These are phyloP conservation scores for Sinohyriopsis cumingii DNA, from an alignment of 2,888 invertebrate genomes.

Conservation along the genomic window DNA sequence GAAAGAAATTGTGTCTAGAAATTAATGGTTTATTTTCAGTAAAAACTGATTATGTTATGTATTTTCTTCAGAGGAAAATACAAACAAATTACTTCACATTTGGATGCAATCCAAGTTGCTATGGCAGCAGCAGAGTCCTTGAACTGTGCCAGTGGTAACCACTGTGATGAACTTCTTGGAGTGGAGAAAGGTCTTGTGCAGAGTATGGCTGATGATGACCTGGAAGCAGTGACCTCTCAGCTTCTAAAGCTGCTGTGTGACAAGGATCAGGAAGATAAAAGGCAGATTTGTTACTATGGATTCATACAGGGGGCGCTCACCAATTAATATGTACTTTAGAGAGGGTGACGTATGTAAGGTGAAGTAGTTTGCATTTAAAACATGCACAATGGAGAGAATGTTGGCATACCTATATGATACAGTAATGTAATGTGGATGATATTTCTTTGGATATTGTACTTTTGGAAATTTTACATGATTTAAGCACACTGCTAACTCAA, in stretches of 20 bases:
- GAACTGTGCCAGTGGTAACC: slow-evolving; percentile 75
- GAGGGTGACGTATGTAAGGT: too few relatives aligned
- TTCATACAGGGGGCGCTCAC: too few relatives aligned
- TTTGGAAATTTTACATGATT: too few relatives aligned
- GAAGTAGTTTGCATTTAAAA: too few relatives aligned
- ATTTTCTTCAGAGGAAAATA: slow-evolving; percentile 53
- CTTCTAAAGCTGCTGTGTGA: slow-evolving; percentile 31
- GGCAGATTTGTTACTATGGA: slow-evolving; percentile 2
- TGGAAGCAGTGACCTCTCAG: slow-evolving; percentile 53
- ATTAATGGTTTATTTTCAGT: too few relatives aligned
- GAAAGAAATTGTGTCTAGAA: too few relatives aligned
- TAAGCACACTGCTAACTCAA: too few relatives aligned
- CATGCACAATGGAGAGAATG: too few relatives aligned
- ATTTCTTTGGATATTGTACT: too few relatives aligned
- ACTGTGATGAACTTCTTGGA: slow-evolving; percentile 77
- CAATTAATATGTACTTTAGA: too few relatives aligned
- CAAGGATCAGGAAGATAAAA: slow-evolving; percentile 17
- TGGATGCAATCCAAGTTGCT: slow-evolving; percentile 71
- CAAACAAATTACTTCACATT: slow-evolving; percentile 49
- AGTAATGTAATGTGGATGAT: too few relatives aligned
- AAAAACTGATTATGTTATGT: neutral
- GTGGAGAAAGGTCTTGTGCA: slow-evolving; percentile 79
- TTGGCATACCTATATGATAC: too few relatives aligned
- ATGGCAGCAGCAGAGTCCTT: slow-evolving; percentile 77
- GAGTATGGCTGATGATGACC: slow-evolving; percentile 75